Percentiles rank a stretch among this genome's conserved stretches.
Conservation (phyloP, 2,113 vertebrate genomes). For the Oostethus manadensis region DNA sequence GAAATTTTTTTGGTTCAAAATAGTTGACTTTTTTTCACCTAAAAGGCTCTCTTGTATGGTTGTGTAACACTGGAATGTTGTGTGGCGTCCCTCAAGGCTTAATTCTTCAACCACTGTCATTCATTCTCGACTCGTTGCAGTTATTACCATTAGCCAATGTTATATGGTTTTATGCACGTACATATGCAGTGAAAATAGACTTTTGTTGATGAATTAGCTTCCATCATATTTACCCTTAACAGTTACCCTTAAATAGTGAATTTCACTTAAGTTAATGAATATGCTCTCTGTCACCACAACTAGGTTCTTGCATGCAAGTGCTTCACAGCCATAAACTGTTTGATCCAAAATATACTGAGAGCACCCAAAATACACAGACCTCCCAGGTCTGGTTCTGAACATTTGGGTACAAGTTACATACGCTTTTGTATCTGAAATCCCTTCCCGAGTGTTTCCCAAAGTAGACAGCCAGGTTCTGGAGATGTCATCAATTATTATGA, state of each 20-base stretch:
- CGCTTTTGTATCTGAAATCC: conserved; percentile 16
- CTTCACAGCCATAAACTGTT: not conserved
- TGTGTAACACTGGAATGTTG: not conserved
- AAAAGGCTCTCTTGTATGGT: not conserved
- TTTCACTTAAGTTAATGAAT: no score
- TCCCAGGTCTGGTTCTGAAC: not conserved
- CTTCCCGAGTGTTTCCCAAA: not conserved
- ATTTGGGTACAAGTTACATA: conserved; percentile 5
- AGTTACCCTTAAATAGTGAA: no score
- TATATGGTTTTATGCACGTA: not conserved
- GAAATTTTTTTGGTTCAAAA: no score
- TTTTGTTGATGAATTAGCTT: no score
- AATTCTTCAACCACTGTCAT: not conserved
- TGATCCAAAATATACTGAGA: not conserved
- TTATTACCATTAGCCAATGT: not conserved
- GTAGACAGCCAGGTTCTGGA: not conserved
- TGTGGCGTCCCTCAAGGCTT: not conserved
- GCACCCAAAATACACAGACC: not conserved
- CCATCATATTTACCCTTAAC: no score
- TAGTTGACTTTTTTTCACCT: not conserved
- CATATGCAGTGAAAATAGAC: no score
- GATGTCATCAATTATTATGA: conserved; percentile 6
- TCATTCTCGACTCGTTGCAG: not conserved
- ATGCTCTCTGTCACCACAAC: not conserved
- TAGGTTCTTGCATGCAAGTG: not conserved